Percentiles rank a stretch among this genome's conserved stretches.
These are phyloP conservation scores for Crotalus horridus DNA, from an alignment of 2,113 vertebrate genomes.

Conservation along the genomic window DNA sequence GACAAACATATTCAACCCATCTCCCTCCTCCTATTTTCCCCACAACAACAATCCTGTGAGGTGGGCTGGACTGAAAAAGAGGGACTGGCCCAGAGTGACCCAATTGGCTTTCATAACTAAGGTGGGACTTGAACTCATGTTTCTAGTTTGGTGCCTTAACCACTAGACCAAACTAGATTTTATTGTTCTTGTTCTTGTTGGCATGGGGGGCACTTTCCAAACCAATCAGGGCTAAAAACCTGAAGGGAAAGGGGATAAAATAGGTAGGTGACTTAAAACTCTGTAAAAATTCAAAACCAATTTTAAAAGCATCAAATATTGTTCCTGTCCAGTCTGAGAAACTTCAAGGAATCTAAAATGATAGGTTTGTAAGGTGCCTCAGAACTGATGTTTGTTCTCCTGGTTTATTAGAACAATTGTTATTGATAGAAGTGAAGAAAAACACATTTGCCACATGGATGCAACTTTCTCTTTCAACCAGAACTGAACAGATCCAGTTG, in stretches of 20 bases:
- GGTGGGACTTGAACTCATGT: neutral
- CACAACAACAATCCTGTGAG: neutral
- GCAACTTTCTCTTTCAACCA: neutral
- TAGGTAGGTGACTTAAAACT: neutral
- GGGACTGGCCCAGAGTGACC: neutral
- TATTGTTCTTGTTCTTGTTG: neutral
- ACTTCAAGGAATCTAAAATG: neutral
- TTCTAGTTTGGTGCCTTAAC: neutral
- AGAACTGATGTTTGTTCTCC: neutral
- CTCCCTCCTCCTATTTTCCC: neutral
- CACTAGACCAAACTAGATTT: neutral
- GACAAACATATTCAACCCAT: neutral
- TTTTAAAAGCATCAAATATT: neutral
- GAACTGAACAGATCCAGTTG: neutral
- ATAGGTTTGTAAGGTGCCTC: neutral
- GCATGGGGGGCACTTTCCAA: neutral
- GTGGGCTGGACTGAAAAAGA: neutral
- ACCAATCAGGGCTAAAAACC: neutral
- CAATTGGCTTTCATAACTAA: neutral
- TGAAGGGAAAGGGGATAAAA: neutral
- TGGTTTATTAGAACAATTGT: neutral
- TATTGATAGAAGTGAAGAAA: neutral
- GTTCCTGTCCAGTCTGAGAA: neutral
- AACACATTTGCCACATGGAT: neutral
- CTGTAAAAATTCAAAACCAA: neutral